phyloP scores from a whole-genome alignment of 2,888 invertebrate genomes.

The Chouioia cunea region DNA sequence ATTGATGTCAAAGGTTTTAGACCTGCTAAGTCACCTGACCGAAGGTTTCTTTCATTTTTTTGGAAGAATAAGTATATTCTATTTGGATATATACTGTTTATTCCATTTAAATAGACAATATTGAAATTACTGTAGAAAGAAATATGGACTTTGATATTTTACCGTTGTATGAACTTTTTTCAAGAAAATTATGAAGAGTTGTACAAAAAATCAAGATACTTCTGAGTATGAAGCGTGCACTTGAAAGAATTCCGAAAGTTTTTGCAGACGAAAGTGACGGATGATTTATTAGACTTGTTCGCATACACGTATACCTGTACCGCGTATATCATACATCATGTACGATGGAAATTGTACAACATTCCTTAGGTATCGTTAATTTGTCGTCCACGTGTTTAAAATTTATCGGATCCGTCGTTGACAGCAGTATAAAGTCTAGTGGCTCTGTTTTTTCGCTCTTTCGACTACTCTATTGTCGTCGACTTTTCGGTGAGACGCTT shows the following conservation, averaged over 20 bases:
- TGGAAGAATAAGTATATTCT: too few relatives aligned
- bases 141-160: too few relatives aligned
- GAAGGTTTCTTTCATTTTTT: too few relatives aligned
- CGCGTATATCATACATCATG: neutral
- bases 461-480: neutral
- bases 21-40: too few relatives aligned
- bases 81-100: too few relatives aligned
- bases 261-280: constrained; percentile 7
- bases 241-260: constrained; percentile 15
- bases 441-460: neutral
- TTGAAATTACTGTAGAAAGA: too few relatives aligned
- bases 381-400: constrained; percentile 12
- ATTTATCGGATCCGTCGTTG: constrained; percentile 36
- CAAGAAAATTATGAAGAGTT: too few relatives aligned
- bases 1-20: too few relatives aligned
- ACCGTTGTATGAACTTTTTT: too few relatives aligned
- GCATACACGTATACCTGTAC: constrained; percentile 8
- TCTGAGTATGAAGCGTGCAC: neutral
- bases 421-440: neutral
- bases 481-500: constrained; percentile 48
- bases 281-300: constrained; percentile 25
- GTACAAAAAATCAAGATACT: too few relatives aligned
- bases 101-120: too few relatives aligned
- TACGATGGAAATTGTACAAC: constrained; percentile 21
- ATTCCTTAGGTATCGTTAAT: constrained; percentile 10